Base-by-base conservation (phyloP, 2,888 invertebrate genomes). In the Limnephilus marmoratus region DNA sequence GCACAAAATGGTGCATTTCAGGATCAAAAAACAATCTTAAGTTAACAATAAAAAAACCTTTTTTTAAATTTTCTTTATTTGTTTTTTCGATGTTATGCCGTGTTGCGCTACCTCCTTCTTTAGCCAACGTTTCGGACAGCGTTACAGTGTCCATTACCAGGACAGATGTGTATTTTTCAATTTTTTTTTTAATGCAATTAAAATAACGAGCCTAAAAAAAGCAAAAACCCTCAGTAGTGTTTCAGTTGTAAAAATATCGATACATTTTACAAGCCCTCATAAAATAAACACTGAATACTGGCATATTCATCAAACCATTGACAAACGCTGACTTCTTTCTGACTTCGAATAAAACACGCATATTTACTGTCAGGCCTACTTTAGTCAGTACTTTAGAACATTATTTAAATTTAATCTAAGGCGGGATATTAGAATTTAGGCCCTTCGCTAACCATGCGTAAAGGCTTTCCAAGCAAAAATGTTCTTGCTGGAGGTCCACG, bases 361-460 rank as follows among this genome's bases (percentile, higher is more conserved):
- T 68, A 68, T 68, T 68, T 68, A 68, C 68, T 1, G 68, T n/a
- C n/a, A 24, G 9, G 68, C 68, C 24, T 68, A 24, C 24, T n/a
- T 68, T 68, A 68, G 24, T 68, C 68, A 68, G 68, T n/a, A 68
- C 68, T 68, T 68, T n/a, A n/a, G n/a, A 41, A 85, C 41, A 18
- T 85, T 37, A 41, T 85, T 85, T 24, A 90, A 85, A 24, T 41
- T 41, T 41, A 37, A 85, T 85, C 85, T 86, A 68, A 41, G 85
- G 81, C 34, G 34, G 31, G 41, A 85, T 49, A 90, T 85, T 24
- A n/a, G 85, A 86, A 86, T 49, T 49, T 80, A 89, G 31, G 88
- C 88, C 80, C 81, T 89, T 41, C 15, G 37, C 29, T 45, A 41
- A 34, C 88, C 80, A 80, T 89, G 81, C 88, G 81, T 80, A n/a